Evolutionary conservation across 2,888 invertebrate species (phyloP).

Genomic region (Gortyna flavago): DNA sequence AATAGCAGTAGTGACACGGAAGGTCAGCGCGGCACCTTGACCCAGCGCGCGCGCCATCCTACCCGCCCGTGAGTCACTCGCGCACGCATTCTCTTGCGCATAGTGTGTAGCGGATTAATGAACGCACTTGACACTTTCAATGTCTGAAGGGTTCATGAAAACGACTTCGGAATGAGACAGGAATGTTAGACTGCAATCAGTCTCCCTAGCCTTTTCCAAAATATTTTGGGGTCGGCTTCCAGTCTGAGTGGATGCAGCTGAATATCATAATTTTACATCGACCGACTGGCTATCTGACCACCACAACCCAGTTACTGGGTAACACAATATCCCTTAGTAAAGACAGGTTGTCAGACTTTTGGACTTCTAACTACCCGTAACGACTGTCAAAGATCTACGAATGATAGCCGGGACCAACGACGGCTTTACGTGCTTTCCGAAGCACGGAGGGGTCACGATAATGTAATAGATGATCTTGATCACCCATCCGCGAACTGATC

Average conservation of each 20-base stretch:
- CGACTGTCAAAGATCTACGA: not conserved
- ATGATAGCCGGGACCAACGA: no score
- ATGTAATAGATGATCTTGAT: not conserved
- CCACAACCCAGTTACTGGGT: not conserved
- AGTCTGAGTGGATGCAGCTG: not conserved
- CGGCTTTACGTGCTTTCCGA: no score
- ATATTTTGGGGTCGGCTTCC: not conserved
- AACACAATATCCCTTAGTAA: not conserved
- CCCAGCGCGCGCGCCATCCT: conserved; percentile 36
- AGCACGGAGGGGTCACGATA: not conserved
- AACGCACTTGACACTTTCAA: conserved; percentile 38
- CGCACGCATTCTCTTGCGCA: conserved; percentile 42
- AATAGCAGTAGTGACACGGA: conserved; percentile 42
- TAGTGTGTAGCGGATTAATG: conserved; percentile 20
- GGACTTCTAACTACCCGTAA: not conserved
- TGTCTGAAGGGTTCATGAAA: conserved; percentile 20
- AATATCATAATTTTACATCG: not conserved
- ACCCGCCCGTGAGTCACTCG: conserved; percentile 41
- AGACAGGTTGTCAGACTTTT: no score
- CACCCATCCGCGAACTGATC: not conserved
- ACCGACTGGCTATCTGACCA: not conserved
- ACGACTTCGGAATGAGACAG: not conserved
- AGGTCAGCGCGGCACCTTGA: conserved; percentile 56
- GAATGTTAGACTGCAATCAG: not conserved
- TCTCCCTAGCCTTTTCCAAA: not conserved